Evolutionary conservation across 2,888 invertebrate genomes (phyloP).

Genomic region (Drosophila demipolita): DNA sequence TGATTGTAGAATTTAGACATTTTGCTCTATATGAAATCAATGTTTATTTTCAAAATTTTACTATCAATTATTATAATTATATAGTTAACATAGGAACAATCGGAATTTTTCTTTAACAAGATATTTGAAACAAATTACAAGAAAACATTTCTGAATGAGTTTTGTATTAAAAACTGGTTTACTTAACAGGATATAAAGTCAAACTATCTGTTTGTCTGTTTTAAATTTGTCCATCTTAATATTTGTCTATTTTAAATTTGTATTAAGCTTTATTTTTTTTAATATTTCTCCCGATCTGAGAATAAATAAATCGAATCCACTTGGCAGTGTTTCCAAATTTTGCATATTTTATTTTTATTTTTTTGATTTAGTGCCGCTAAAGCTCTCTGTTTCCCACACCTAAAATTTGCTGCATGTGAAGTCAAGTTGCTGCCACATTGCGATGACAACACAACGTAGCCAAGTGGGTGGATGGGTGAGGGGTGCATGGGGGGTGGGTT

Average conservation of each 20-base stretch:
- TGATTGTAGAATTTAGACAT: background rate
- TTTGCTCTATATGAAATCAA: background rate
- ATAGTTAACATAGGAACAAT: background rate
- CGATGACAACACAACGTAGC: constrained; percentile 18
- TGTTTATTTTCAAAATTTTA: background rate
- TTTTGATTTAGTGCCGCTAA: background rate
- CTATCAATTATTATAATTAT: too few relatives aligned
- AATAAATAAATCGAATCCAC: background rate
- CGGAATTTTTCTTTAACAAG: background rate
- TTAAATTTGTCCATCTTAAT: background rate
- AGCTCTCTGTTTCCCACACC: background rate
- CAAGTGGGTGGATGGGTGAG: background rate
- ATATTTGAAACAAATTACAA: background rate
- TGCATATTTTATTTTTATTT: constrained; percentile 20
- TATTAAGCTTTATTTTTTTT: too few relatives aligned
- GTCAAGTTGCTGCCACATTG: background rate
- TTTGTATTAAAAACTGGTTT: background rate
- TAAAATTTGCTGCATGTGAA: background rate
- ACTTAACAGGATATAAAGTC: background rate
- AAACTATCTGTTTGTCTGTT: background rate
- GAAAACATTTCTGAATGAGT: background rate
- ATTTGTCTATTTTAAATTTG: background rate
- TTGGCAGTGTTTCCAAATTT: constrained; percentile 1
- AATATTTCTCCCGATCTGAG: background rate
- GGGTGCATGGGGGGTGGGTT: background rate